Evolutionary conservation across 2,113 vertebrate species (phyloP), one percentile per base, ranked within the genome.

Genomic region (Tangachromis dhanisi): DNA sequence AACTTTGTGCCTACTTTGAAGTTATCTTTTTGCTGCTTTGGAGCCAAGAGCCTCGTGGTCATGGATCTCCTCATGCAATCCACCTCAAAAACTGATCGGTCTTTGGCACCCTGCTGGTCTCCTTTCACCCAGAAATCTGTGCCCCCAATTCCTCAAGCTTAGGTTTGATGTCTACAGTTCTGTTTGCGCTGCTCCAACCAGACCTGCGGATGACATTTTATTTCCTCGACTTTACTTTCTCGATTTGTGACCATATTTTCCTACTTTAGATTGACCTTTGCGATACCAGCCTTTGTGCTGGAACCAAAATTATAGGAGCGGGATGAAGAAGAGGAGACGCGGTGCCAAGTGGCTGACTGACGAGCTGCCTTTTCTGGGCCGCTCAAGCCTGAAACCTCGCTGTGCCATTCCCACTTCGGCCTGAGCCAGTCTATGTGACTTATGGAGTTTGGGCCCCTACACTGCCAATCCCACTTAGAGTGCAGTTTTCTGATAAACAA

Each of bases 401-500:
- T 54, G 89, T 89, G 86, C 89, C 91, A 92, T 95, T 91, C 87
- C 86, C 91, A 87, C 95, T 93, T 85, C 91, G 94, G 96, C 94
- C 94, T 68, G 84, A 92, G 93, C 96, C 95, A 96, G 96, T 96
- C 96, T 96, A 94, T 96, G 95, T 97, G 97, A 97, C 97, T 97
- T 96, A 97, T 94, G 90, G 96, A 96, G 96, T 97, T 96, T 95
- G 96, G 95, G 93, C 90, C 83, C 89, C 90, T 90, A 81, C 84
- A 87, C 83, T 97, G 97, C 97, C 97, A 97, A 96, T 92, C 96
- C 95, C 96, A 97, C 97, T 97, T 96, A 94, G 96, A 96, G 96
- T 97, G 97, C 96, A 97, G 96, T 96, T 97, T 97, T 96, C 96
- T 95, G 97, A 97, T 97, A 97, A 97, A 97, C 97, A 97, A 97